phyloP scores from a whole-genome alignment of 1,140 invertebrate genomes.

The Eciton burchellii region DNA sequence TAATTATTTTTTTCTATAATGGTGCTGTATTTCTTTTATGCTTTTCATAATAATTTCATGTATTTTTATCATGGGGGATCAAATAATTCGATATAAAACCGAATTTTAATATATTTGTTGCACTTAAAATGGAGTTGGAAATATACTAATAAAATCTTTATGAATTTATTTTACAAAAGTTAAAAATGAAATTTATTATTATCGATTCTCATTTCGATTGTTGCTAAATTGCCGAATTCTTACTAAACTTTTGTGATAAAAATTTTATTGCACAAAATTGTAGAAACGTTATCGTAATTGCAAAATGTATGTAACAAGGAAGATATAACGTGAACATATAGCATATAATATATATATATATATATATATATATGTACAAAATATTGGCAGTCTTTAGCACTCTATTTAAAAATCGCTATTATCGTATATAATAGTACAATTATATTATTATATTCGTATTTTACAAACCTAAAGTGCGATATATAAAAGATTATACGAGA shows the following conservation, averaged over 20 bases:
- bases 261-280: slow-evolving; percentile 6
- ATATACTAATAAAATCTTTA: no score
- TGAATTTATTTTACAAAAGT: no score
- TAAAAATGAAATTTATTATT: not conserved
- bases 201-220: not conserved
- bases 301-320: not conserved
- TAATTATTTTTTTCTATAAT: not conserved
- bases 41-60: no score
- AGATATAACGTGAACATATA: not conserved
- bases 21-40: no score
- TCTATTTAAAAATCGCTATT: not conserved
- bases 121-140: no score
- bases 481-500: not conserved
- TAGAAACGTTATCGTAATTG: not conserved
- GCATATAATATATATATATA: slow-evolving; percentile 13
- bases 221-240: not conserved
- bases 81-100: no score
- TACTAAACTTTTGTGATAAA: not conserved
- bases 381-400: not conserved
- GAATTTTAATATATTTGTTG: no score
- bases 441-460: not conserved
- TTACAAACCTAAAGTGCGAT: slow-evolving; percentile 2
- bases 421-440: not conserved
- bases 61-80: not conserved
- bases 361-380: slow-evolving; percentile 15